Evolutionary conservation across 1,140 invertebrate species (phyloP).

Genomic region (Bombus affinis): DNA sequence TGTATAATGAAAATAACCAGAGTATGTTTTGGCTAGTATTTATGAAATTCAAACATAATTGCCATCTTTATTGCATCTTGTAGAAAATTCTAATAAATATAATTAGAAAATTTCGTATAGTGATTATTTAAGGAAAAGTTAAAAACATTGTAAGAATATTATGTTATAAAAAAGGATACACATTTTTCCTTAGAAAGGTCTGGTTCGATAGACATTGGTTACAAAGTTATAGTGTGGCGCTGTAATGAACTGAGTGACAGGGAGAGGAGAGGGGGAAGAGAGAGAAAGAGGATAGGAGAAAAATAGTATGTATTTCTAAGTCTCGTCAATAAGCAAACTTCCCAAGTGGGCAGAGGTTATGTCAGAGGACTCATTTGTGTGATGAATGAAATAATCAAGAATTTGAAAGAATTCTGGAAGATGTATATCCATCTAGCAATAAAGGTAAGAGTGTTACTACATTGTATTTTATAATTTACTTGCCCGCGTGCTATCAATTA

Average conservation of each 20-base stretch:
- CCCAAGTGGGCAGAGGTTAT: background rate
- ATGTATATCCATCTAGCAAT: background rate
- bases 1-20: no score
- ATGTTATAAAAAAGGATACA: background rate
- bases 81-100: background rate
- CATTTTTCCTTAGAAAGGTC: background rate
- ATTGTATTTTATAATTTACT: background rate
- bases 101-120: background rate
- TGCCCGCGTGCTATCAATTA: background rate
- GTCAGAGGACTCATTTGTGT: background rate
- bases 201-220: background rate
- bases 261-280: no score
- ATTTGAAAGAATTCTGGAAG: background rate
- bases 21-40: background rate
- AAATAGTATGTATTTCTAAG: background rate
- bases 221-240: background rate
- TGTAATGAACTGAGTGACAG: background rate
- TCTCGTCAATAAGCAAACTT: background rate
- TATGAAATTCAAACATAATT: background rate
- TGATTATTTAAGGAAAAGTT: background rate
- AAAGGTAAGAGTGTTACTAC: background rate
- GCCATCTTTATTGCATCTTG: background rate
- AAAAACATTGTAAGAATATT: background rate
- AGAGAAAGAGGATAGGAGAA: background rate
- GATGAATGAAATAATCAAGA: background rate